These are phyloP conservation scores for Pachyramphus minor DNA, from an alignment of 2,113 vertebrate genomes.

Conservation along the genomic window DNA sequence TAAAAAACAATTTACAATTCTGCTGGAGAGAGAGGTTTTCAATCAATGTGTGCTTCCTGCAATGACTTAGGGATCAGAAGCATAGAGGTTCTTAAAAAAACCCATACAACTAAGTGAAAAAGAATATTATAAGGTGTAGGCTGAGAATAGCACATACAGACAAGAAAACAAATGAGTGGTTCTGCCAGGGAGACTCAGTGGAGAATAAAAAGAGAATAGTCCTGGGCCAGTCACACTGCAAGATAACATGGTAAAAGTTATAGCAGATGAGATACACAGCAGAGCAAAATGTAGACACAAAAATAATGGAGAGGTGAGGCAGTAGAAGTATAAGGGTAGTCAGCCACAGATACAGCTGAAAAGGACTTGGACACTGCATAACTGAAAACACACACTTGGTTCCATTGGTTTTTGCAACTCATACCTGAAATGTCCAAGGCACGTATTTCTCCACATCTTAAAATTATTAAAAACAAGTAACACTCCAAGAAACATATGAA, in stretches of 20 bases:
- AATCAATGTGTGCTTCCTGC: background rate
- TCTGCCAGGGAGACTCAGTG: background rate
- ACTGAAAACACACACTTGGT: background rate
- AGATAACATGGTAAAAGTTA: background rate
- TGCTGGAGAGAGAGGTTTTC: constrained; percentile 17
- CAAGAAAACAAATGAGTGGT: background rate
- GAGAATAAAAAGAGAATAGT: background rate
- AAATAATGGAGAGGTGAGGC: background rate
- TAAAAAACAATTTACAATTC: constrained; percentile 9
- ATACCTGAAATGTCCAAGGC: background rate
- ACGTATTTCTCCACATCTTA: background rate
- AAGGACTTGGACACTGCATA: background rate
- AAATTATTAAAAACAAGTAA: background rate
- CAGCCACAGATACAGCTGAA: background rate
- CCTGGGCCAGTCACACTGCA: background rate
- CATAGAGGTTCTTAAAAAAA: background rate
- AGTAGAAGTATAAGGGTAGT: background rate
- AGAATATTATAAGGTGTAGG: background rate
- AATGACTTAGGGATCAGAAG: constrained; percentile 19
- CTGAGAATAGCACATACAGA: background rate
- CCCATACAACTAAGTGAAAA: background rate
- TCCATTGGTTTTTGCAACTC: background rate
- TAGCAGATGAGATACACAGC: background rate
- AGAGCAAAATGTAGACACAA: background rate
- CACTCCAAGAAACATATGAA: rapidly evolving